These are phyloP conservation scores for Austrofundulus limnaeus DNA, from an alignment of 2,113 vertebrate genomes.

Conservation along the genomic window DNA sequence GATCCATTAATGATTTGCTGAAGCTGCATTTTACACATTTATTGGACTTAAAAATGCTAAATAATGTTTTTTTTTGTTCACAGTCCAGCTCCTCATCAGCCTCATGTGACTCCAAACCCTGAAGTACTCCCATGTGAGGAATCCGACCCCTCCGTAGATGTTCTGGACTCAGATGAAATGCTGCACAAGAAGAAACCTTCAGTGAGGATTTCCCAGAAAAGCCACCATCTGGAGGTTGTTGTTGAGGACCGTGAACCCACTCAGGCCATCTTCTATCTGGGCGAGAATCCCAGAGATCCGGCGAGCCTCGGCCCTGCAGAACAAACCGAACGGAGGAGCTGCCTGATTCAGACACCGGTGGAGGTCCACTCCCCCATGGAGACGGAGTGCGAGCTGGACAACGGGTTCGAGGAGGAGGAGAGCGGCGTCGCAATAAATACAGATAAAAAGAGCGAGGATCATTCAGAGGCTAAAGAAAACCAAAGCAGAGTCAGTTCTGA, in stretches of 20 bases:
- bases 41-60: no score
- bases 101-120: conserved; percentile 12
- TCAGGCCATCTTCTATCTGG: conserved; percentile 49
- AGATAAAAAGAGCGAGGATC: conserved; percentile 8
- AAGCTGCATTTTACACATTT: no score
- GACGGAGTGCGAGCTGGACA: background rate
- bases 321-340: conserved; percentile 7
- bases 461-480: conserved; percentile 5
- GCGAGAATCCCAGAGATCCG: conserved; percentile 1
- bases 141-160: conserved; percentile 13
- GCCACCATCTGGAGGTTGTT: conserved; percentile 31
- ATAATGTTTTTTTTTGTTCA: background rate
- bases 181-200: conserved; percentile 14
- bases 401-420: no score
- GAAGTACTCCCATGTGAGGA: background rate
- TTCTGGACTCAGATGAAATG: conserved; percentile 2
- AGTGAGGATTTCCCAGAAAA: conserved; percentile 31
- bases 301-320: conserved; percentile 10
- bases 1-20: no score
- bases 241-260: conserved; percentile 17
- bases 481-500: background rate
- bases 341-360: conserved; percentile 52
- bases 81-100: conserved; percentile 75
- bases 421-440: background rate
- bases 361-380: conserved; percentile 56